phyloP scores from a whole-genome alignment of 2,888 invertebrate genomes.

The Steinernema scapterisci region DNA sequence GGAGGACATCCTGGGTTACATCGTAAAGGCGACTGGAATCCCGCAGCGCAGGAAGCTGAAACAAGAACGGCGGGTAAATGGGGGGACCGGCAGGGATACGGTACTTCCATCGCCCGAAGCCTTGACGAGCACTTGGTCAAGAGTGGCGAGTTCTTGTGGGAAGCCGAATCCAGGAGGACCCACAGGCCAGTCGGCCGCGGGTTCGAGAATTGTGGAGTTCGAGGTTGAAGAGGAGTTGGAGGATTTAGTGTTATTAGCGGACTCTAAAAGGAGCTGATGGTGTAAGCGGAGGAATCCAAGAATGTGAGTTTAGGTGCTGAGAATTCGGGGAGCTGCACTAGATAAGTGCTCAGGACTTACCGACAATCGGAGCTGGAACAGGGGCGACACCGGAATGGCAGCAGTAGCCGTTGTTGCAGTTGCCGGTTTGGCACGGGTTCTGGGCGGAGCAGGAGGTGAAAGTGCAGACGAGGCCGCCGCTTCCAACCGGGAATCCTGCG shows the following conservation, averaged over 20 bases:
- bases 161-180: slow-evolving; percentile 59
- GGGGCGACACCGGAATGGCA: slow-evolving; percentile 52
- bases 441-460: slow-evolving; percentile 62
- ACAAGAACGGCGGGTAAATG: slow-evolving; percentile 27
- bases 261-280: neutral
- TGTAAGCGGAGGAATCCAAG: neutral
- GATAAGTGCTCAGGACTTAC: slow-evolving; percentile 11
- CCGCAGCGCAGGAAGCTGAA: slow-evolving; percentile 57
- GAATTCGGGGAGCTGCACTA: slow-evolving; percentile 12
- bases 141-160: slow-evolving; percentile 52
- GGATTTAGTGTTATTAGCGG: neutral
- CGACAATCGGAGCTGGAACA: slow-evolving; percentile 33
- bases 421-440: slow-evolving; percentile 62
- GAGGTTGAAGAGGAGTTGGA: neutral
- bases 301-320: neutral
- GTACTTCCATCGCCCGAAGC: slow-evolving; percentile 61
- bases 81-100: slow-evolving; percentile 23
- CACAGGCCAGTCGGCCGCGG: slow-evolving; percentile 56
- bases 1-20: slow-evolving; percentile 59
- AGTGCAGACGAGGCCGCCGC: slow-evolving; percentile 61
- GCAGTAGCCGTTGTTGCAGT: slow-evolving; percentile 67
- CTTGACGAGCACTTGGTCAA: slow-evolving; percentile 58
- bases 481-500: slow-evolving; percentile 18
- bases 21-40: slow-evolving; percentile 51
- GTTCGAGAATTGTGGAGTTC: slow-evolving; percentile 23